phyloP scores from a whole-genome alignment of 2,888 invertebrate species.

The Sphecodes monilicornis region DNA sequence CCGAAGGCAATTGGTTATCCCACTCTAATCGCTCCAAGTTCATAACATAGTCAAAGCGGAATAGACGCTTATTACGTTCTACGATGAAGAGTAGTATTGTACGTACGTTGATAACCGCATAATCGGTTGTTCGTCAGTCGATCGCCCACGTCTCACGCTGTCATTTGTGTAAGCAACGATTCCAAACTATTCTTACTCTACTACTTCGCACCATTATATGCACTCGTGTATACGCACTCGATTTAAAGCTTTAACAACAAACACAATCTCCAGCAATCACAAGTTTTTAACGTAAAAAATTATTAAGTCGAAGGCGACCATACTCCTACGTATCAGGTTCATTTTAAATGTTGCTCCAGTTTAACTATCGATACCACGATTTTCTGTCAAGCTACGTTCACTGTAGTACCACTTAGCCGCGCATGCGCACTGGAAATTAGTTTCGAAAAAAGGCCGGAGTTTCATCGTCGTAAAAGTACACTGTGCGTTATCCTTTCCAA shows the following conservation, averaged over 20 bases:
- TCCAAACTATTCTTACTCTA: neutral
- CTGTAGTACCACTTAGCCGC: neutral
- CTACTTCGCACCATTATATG: conserved; percentile 12
- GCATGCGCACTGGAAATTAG: neutral
- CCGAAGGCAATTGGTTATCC: neutral
- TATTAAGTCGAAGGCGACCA: neutral
- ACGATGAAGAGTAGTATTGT: conserved; percentile 12
- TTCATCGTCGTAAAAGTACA: neutral
- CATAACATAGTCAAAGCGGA: neutral
- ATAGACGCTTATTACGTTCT: neutral
- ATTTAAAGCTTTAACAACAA: neutral
- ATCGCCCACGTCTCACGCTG: conserved; percentile 19
- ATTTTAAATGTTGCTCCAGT: neutral
- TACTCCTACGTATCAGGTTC: neutral
- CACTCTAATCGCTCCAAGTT: neutral
- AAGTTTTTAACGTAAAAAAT: neutral
- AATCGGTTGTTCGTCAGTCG: conserved; percentile 45
- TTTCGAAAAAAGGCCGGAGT: conserved; percentile 6
- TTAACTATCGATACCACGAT: neutral
- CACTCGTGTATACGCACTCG: neutral
- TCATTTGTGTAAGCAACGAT: conserved; percentile 8
- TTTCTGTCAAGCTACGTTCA: neutral
- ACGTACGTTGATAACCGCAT: conserved; percentile 33
- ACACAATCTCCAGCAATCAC: neutral
- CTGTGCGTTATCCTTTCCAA: neutral